Evolutionary conservation across 2,113 vertebrate species (phyloP).

Genomic region (Stegastes partitus): DNA sequence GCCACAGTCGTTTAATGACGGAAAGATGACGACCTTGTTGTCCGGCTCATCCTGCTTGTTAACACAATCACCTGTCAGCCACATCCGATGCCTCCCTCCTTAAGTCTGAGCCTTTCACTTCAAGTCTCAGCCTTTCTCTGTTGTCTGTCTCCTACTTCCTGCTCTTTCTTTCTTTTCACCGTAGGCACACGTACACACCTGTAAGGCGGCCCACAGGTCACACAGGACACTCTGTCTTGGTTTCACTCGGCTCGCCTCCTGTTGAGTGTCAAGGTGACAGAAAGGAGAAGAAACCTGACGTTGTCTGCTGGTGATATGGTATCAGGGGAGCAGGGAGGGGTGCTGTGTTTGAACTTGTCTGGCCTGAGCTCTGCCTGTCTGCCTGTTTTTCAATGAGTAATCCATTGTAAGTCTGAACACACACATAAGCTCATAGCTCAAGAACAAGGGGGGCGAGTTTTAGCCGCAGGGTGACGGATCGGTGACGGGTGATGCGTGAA

Average conservation of each 20-base stretch:
- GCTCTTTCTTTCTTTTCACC: conserved; percentile 35
- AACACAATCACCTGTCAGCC: conserved; percentile 65
- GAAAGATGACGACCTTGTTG: conserved; percentile 50
- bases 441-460: conserved; percentile 47
- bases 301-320: conserved; percentile 67
- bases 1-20: conserved; percentile 53
- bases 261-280: conserved; percentile 55
- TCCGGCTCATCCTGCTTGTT: conserved; percentile 50
- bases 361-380: conserved; percentile 66
- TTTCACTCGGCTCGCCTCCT: conserved; percentile 49
- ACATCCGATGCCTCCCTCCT: conserved; percentile 52
- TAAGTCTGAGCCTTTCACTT: conserved; percentile 62
- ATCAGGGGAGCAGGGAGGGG: conserved; percentile 11
- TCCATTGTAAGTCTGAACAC: conserved; percentile 69
- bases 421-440: conserved; percentile 44
- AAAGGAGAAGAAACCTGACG: conserved; percentile 61
- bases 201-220: conserved; percentile 48
- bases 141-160: conserved; percentile 59
- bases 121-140: conserved; percentile 28
- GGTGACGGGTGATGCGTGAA: conserved; percentile 25
- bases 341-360: conserved; percentile 80
- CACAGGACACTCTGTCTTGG: conserved; percentile 38
- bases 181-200: conserved; percentile 34
- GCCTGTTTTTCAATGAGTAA: conserved; percentile 77
- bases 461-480: conserved; percentile 53